Evolutionary conservation across 2,888 invertebrate species (phyloP), one percentile per base, ranked within the genome.

Genomic region (Heliconius sara): DNA sequence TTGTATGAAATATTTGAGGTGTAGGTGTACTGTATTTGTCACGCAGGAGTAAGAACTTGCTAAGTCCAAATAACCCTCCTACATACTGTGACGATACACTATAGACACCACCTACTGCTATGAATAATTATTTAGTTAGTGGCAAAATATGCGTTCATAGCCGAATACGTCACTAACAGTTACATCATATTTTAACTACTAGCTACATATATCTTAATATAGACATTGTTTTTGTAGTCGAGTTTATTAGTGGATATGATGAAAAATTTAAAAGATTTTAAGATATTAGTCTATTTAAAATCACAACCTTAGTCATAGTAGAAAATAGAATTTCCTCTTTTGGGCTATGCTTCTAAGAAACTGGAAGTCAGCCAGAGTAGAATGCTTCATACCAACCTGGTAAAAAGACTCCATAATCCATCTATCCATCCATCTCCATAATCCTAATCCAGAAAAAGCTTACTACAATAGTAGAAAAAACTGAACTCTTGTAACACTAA

Each of bases 171-270:
- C 60, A 73, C n/a, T 60, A 47, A 25, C 43, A 68, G 22, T 60
- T 73, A 60, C 73, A 73, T 76, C 63, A 68, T 76, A 68, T 75
- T 47, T 74, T 75, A 75, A 52, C 60, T 25, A 73, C 7, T 25
- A 39, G 13, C 13, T 60, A 30, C 39, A 39, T 39, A 39, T 60
- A 2, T n/a, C 60, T 60, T 60, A 34, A 73, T 39, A 34, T 73
- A 57, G 57, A 57, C 19, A 43, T 43, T 16, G 6, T 47, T 70
- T 70, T 25, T 70, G 13, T 47, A 43, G 13, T n/a, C 25, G 67
- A 70, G 43, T 43, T 70, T 13, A 39, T 2, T n/a, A 39, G 13
- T n/a, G 12, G 60, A n/a, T 60, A 60, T 60, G 10, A 60, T n/a
- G 19, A 7, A 52, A 60, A 22, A n/a, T n/a, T 10, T n/a, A 3